phyloP scores from a whole-genome alignment of 2,797 vertebrate genomes.

The Danio jaintianensis region DNA sequence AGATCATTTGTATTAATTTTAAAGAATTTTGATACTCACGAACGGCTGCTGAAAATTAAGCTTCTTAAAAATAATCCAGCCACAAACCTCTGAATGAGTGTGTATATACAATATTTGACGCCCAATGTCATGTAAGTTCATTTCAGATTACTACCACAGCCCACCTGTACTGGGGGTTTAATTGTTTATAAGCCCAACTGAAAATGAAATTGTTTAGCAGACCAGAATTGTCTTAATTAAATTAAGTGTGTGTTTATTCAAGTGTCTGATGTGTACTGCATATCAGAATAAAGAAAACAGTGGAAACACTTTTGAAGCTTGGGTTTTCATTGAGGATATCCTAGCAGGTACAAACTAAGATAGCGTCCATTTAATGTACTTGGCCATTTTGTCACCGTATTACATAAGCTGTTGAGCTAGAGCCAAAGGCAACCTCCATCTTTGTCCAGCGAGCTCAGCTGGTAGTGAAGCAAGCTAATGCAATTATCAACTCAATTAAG shows the following conservation, averaged over 20 bases:
- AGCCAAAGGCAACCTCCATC: conserved; percentile 3
- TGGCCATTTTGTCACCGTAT: conserved; percentile 11
- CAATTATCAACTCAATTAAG: conserved; percentile 45
- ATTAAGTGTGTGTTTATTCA: not conserved
- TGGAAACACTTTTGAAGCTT: conserved; percentile 5
- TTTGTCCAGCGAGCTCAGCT: not conserved
- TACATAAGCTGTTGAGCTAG: conserved; percentile 23
- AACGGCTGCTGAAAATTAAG: too few species aligned
- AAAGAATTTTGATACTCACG: too few species aligned
- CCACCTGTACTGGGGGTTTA: not conserved
- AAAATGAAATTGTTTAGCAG: not conserved
- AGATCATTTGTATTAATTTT: too few species aligned
- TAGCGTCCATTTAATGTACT: conserved; percentile 28
- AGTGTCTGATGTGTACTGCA: not conserved
- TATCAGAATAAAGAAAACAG: not conserved
- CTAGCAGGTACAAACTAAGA: conserved; percentile 15
- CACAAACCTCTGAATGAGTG: too few species aligned
- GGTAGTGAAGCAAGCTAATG: conserved; percentile 32
- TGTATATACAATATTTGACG: too few species aligned
- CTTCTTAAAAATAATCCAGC: too few species aligned
- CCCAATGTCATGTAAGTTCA: not conserved
- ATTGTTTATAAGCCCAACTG: not conserved
- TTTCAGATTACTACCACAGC: not conserved
- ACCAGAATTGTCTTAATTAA: not conserved
- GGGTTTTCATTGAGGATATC: conserved; percentile 18